Evolutionary conservation across 2,888 invertebrate genomes (phyloP).

Genomic region (Nysson spinosus): DNA sequence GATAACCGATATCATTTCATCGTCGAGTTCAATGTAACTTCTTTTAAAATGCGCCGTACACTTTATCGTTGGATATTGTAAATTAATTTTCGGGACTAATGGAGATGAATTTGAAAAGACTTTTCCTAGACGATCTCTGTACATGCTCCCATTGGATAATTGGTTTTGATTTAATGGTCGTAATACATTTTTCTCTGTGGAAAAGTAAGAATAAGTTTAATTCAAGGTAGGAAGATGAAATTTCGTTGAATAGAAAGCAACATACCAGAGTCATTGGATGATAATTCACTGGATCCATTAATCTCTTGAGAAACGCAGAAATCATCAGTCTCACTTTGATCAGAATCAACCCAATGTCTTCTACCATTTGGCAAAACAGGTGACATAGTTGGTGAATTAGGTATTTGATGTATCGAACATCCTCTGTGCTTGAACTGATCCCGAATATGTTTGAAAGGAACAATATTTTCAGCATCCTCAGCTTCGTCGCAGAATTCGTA

Average conservation of each 20-base stretch:
- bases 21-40: constrained; percentile 84
- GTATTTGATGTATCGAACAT: constrained; percentile 68
- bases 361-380: constrained; percentile 70
- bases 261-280: constrained; percentile 65
- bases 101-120: constrained; percentile 66
- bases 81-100: constrained; percentile 71
- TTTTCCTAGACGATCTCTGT: constrained; percentile 69
- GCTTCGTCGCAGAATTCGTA: constrained; percentile 92
- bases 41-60: constrained; percentile 84
- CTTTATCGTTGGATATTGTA: constrained; percentile 77
- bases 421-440: constrained; percentile 72
- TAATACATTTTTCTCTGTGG: constrained; percentile 74
- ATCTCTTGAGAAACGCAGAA: constrained; percentile 74
- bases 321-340: constrained; percentile 73
- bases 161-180: constrained; percentile 76
- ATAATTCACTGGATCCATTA: constrained; percentile 61
- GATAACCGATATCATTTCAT: constrained; percentile 84
- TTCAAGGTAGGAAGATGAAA: not conserved
- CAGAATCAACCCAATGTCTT: constrained; percentile 69
- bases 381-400: constrained; percentile 68
- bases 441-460: constrained; percentile 77
- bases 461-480: constrained; percentile 82
- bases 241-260: not conserved
- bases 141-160: constrained; percentile 65
- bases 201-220: not conserved